phyloP scores from a whole-genome alignment of 2,113 vertebrate genomes.

The Larimichthys polyactis region DNA sequence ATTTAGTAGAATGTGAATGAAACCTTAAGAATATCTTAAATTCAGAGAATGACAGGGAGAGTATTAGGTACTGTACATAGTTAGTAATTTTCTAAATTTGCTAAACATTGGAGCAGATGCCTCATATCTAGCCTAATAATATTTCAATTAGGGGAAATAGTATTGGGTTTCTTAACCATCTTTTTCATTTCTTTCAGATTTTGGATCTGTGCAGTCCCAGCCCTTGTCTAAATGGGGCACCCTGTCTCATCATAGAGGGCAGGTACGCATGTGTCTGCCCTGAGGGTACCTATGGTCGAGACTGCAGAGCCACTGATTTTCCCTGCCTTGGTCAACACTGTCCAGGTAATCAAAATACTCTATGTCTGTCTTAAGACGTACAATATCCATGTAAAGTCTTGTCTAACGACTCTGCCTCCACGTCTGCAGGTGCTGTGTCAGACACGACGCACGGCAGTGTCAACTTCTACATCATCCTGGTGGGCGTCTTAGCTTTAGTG shows the following conservation, averaged over 20 bases:
- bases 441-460: conserved; percentile 61
- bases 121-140: not conserved
- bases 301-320: conserved; percentile 78
- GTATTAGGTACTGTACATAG: no score
- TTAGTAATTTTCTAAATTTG: no score
- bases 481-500: conserved; percentile 77
- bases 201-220: conserved; percentile 82
- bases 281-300: conserved; percentile 79
- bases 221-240: conserved; percentile 80
- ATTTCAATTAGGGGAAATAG: no score
- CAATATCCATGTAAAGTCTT: not conserved
- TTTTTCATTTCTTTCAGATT: conserved; percentile 54
- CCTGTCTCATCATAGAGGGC: conserved; percentile 77
- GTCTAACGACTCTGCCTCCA: not conserved
- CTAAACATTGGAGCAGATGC: not conserved
- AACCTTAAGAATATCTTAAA: not conserved
- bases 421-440: conserved; percentile 70
- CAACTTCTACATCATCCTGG: conserved; percentile 82
- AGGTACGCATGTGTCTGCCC: conserved; percentile 81
- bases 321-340: conserved; percentile 83
- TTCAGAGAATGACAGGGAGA: no score
- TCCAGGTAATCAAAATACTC: conserved; percentile 71
- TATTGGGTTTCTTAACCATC: not conserved
- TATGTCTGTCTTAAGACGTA: not conserved
- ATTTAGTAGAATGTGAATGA: not conserved